A percentile compares a stretch with the other conserved stretches of the same genome.
These are phyloP conservation scores for Forbesichthys agassizii DNA, from an alignment of 2,113 vertebrate species.

Conservation along the genomic window DNA sequence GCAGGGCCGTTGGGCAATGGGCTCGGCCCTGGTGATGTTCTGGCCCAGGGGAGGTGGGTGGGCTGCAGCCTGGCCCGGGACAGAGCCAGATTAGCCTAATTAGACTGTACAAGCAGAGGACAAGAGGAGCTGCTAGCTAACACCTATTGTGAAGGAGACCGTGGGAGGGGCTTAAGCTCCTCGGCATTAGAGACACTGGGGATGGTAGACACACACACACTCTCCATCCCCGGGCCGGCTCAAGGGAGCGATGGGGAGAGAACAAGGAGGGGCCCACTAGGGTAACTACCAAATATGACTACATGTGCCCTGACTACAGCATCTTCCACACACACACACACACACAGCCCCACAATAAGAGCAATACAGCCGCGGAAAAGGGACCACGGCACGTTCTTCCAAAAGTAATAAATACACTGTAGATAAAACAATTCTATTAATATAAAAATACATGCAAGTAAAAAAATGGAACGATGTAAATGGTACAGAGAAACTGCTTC, in stretches of 20 bases:
- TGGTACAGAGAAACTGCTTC: too few species aligned
- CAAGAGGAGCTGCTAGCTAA: conserved; percentile 71
- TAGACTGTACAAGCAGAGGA: conserved; percentile 75
- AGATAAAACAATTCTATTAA: too few species aligned
- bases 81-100: conserved; percentile 77
- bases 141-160: conserved; percentile 57
- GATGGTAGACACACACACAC: conserved; percentile 1
- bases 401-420: too few species aligned
- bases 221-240: neutral
- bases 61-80: conserved; percentile 49
- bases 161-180: conserved; percentile 42
- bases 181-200: conserved; percentile 18
- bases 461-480: too few species aligned
- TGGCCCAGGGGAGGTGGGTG: conserved; percentile 55
- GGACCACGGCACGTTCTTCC: too few species aligned
- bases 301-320: too few species aligned
- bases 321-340: too few species aligned
- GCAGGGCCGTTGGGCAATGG: too few species aligned
- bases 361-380: too few species aligned
- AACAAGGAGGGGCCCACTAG: too few species aligned
- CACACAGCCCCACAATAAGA: too few species aligned
- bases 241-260: neutral
- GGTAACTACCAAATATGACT: neutral
- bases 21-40: conserved; percentile 36
- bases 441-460: too few species aligned